Evolutionary conservation across 2,113 vertebrate species (phyloP).

Genomic region (Anolis sagrei): DNA sequence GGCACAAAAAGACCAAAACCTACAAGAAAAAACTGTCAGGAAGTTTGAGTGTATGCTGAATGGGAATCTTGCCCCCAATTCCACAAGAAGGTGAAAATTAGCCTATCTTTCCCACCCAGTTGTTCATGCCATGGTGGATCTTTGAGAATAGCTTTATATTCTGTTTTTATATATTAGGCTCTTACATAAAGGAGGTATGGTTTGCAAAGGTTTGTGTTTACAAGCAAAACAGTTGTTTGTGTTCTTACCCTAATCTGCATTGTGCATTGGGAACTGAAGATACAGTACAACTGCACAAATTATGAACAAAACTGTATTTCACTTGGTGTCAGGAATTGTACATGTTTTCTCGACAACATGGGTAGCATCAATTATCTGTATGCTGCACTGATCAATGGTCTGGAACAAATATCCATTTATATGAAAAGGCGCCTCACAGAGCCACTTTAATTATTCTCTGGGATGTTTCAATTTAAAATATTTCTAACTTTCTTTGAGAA

Average conservation of each 20-base stretch:
- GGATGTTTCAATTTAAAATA: conserved; percentile 24
- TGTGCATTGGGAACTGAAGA: background rate
- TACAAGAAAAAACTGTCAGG: background rate
- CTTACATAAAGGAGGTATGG: background rate
- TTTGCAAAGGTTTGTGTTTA: background rate
- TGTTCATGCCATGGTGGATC: too few relatives aligned
- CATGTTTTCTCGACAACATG: conserved; percentile 14
- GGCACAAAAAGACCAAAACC: too few relatives aligned
- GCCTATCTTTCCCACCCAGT: too few relatives aligned
- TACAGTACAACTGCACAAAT: background rate
- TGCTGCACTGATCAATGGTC: conserved; percentile 31
- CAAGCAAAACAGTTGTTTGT: background rate
- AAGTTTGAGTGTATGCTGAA: too few relatives aligned
- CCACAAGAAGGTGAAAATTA: too few relatives aligned
- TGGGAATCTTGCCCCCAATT: too few relatives aligned
- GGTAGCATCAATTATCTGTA: conserved; percentile 36
- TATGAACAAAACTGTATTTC: background rate
- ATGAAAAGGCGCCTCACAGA: conserved; percentile 21
- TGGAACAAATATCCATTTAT: conserved; percentile 41
- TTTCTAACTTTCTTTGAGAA: conserved; percentile 22
- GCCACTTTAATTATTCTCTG: conserved; percentile 13
- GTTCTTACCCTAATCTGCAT: background rate
- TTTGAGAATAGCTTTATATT: too few relatives aligned
- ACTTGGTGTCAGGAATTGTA: conserved; percentile 13
- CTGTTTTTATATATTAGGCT: too few relatives aligned